These are phyloP conservation scores for Heliconius hermathena DNA, from an alignment of 1,140 invertebrate species.

Conservation along the genomic window DNA sequence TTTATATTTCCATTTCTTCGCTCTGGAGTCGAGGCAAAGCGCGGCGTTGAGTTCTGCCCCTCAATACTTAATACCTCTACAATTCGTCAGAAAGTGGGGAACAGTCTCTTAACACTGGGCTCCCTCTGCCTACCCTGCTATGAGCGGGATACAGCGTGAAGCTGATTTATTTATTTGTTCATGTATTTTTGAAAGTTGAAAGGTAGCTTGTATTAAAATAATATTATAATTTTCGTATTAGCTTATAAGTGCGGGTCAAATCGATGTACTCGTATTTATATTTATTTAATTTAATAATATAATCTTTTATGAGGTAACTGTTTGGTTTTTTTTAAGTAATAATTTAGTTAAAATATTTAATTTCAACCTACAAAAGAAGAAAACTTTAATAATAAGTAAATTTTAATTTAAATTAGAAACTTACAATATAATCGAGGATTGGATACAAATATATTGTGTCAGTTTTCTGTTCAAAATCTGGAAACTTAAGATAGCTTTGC, in stretches of 20 bases:
- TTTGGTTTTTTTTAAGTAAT: neutral
- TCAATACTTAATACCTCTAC: no score
- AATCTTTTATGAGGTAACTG: no score
- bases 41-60: no score
- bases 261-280: no score
- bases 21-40: no score
- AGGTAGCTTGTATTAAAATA: neutral
- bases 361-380: neutral
- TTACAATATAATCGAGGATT: neutral
- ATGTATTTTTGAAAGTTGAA: conserved; percentile 31
- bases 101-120: no score
- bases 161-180: no score
- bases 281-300: no score
- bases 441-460: neutral
- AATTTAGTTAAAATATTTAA: neutral
- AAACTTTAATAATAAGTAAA: neutral
- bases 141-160: no score
- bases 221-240: neutral
- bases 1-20: no score
- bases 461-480: conserved; percentile 1
- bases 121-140: no score
- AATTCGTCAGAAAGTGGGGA: no score
- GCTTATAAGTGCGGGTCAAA: neutral
- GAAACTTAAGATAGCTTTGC: conserved; percentile 7
- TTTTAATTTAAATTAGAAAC: neutral